A percentile compares a stretch with the other conserved stretches of the same genome.
phyloP scores from a whole-genome alignment of 2,797 vertebrate genomes.

The Capromys pilorides region DNA sequence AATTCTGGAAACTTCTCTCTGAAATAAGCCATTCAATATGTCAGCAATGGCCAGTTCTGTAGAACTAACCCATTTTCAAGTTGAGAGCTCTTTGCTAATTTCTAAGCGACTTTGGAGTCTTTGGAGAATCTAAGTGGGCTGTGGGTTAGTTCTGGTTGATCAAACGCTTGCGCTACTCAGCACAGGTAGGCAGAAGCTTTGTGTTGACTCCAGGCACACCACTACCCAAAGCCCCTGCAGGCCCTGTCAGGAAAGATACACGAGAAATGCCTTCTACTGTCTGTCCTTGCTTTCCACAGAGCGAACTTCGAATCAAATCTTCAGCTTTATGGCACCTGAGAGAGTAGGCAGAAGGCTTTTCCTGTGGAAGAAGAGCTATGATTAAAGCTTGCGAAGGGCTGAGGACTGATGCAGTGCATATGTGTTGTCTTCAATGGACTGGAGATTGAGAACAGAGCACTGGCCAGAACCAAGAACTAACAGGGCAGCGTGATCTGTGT shows the following conservation, averaged over 20 bases:
- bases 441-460: neutral
- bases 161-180: conserved; percentile 10
- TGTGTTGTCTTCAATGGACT: neutral
- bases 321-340: conserved; percentile 61
- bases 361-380: neutral
- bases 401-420: neutral
- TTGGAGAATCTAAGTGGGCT: conserved; percentile 26
- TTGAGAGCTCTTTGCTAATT: conserved; percentile 29
- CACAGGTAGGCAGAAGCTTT: neutral
- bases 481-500: neutral
- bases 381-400: conserved; percentile 35
- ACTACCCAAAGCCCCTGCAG: neutral
- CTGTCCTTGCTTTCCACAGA: conserved; percentile 62
- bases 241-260: conserved; percentile 52
- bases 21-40: neutral
- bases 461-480: neutral
- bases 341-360: conserved; percentile 44
- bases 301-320: conserved; percentile 67
- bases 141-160: neutral
- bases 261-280: conserved; percentile 42
- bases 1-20: conserved; percentile 39
- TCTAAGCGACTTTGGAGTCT: conserved; percentile 18
- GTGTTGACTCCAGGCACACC: neutral
- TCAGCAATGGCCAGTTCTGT: conserved; percentile 27
- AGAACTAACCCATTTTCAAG: conserved; percentile 52